Conservation (phyloP, 2,113 vertebrate species). For the Oncorhynchus mykiss region DNA sequence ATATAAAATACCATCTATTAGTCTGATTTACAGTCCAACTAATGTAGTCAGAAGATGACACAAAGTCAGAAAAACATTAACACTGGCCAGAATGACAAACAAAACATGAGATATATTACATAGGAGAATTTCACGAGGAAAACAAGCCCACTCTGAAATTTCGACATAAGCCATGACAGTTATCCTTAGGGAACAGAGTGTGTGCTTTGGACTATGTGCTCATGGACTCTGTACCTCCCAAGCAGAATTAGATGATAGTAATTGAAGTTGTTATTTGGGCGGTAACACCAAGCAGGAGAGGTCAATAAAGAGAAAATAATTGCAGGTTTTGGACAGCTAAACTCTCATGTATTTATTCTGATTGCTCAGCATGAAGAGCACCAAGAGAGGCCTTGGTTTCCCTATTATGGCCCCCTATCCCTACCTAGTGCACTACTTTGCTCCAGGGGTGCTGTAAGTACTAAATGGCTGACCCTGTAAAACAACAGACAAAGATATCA, state of each 20-base stretch:
- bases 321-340: not conserved
- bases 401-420: slow-evolving; percentile 1
- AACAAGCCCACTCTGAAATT: not conserved
- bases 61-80: slow-evolving; percentile 28
- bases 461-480: too few species aligned
- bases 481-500: too few species aligned
- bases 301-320: slow-evolving; percentile 16
- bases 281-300: slow-evolving; percentile 29
- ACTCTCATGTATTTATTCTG: not conserved
- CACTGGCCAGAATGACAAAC: slow-evolving; percentile 9
- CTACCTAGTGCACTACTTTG: not conserved
- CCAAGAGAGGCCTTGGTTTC: slow-evolving; percentile 9
- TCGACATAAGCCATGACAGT: slow-evolving; percentile 13
- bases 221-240: slow-evolving; percentile 16
- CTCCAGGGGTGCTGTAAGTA: too few species aligned
- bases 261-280: slow-evolving; percentile 20
- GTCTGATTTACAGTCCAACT: slow-evolving; percentile 18
- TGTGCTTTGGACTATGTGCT: not conserved
- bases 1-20: not conserved
- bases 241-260: slow-evolving; percentile 21
- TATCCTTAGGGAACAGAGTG: slow-evolving; percentile 18
- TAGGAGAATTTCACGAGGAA: slow-evolving; percentile 14
- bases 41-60: slow-evolving; percentile 15
- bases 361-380: not conserved
- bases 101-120: slow-evolving; percentile 6